Conservation (phyloP, 1,140 invertebrate species). For the Brachionus asplanchnoidis region DNA sequence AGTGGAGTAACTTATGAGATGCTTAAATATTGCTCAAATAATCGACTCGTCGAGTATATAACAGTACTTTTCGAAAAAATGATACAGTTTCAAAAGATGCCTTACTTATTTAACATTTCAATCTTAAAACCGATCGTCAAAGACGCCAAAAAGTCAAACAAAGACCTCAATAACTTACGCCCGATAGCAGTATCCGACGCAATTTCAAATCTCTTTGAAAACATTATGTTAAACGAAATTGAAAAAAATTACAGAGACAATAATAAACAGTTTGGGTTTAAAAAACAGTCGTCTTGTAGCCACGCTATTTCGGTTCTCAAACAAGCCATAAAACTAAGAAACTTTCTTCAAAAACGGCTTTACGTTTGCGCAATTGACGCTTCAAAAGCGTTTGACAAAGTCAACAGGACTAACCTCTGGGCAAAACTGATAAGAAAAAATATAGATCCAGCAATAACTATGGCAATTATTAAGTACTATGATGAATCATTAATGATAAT, state of each 20-base stretch:
- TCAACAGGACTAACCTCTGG: not conserved
- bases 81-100: not conserved
- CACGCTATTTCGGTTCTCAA: not conserved
- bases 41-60: not conserved
- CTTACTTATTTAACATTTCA: constrained; percentile 8
- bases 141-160: not conserved
- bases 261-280: not conserved
- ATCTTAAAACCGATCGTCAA: constrained; percentile 1
- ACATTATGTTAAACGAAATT: not conserved
- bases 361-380: not conserved
- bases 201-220: not conserved
- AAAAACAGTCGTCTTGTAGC: not conserved
- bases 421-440: not conserved
- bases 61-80: not conserved
- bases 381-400: not conserved
- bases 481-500: not conserved
- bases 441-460: not conserved
- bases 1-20: not conserved
- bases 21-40: not conserved
- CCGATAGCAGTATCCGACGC: not conserved
- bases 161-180: not conserved
- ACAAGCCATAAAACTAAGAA: not conserved
- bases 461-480: not conserved
- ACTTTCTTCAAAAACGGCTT: not conserved
- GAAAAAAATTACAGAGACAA: not conserved